Percentiles rank a stretch among this genome's conserved stretches.
These are phyloP conservation scores for Amphiprion clarkii DNA, from an alignment of 2,797 vertebrate genomes.

Conservation along the genomic window DNA sequence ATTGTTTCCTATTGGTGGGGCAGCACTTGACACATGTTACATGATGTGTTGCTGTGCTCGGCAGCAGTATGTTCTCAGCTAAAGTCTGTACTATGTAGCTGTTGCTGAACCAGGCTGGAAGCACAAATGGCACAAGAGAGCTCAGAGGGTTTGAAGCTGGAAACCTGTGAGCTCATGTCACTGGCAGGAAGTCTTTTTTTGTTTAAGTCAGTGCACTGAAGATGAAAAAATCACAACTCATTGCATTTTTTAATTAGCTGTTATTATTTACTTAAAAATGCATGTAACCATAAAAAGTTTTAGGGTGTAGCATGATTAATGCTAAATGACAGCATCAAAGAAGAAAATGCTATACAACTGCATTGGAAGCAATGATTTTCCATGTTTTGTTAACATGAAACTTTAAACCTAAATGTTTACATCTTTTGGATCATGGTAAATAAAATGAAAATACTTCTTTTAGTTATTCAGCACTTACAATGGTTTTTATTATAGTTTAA, in stretches of 20 bases:
- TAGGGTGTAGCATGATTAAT: neutral
- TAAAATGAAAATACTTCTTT: neutral
- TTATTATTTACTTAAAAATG: neutral
- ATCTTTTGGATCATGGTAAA: too few species aligned
- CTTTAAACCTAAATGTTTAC: too few species aligned
- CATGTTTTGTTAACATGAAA: neutral
- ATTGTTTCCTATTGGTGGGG: too few species aligned
- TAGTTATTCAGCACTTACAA: neutral
- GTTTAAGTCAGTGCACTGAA: neutral
- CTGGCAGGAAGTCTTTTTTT: constrained; percentile 26
- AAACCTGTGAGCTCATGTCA: constrained; percentile 42
- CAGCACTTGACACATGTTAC: too few species aligned
- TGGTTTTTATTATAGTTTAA: neutral
- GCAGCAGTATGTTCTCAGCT: too few species aligned
- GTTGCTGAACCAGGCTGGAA: constrained; percentile 4
- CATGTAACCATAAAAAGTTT: too few species aligned
- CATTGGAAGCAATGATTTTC: neutral
- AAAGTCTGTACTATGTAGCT: neutral
- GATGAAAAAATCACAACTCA: neutral
- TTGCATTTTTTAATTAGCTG: neutral
- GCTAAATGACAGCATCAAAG: neutral
- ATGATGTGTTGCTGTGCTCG: too few species aligned
- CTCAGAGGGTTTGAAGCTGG: neutral
- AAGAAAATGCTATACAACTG: neutral
- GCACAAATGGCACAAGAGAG: constrained; percentile 14